A percentile compares a stretch with the other conserved stretches of the same genome.
These are phyloP conservation scores for Apodemus speciosus DNA, from an alignment of 2,113 vertebrate species.

Conservation along the genomic window DNA sequence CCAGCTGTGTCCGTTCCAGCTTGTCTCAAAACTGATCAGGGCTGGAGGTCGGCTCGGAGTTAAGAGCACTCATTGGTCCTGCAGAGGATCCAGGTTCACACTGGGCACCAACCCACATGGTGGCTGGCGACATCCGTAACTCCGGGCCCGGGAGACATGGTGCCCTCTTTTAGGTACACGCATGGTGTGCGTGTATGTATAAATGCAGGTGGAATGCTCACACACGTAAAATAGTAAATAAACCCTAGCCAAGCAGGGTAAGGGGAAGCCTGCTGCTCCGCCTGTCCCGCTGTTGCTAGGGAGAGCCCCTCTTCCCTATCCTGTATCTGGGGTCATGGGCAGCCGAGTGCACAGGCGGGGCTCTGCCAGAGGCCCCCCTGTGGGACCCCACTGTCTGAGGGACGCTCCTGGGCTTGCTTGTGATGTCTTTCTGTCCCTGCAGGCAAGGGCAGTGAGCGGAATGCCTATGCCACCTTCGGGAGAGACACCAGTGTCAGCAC, in stretches of 20 bases:
- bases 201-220: background rate
- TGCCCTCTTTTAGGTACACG: background rate
- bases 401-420: background rate
- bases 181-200: no score
- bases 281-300: no score
- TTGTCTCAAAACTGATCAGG: background rate
- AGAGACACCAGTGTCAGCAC: constrained; percentile 88
- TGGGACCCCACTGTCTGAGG: no score
- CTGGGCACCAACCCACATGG: no score
- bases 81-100: background rate
- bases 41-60: background rate
- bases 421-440: background rate
- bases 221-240: background rate
- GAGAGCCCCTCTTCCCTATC: background rate
- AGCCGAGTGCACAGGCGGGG: background rate
- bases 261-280: background rate
- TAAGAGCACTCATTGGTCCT: background rate
- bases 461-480: constrained; percentile 90
- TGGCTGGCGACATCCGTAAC: background rate
- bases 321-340: background rate
- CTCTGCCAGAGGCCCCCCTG: background rate
- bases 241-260: background rate
- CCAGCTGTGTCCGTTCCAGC: background rate
- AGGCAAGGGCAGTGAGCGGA: constrained; percentile 94
- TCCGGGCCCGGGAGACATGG: background rate